These are phyloP conservation scores for Mycalesis mineus DNA, from an alignment of 2,888 invertebrate species.

Conservation along the genomic window DNA sequence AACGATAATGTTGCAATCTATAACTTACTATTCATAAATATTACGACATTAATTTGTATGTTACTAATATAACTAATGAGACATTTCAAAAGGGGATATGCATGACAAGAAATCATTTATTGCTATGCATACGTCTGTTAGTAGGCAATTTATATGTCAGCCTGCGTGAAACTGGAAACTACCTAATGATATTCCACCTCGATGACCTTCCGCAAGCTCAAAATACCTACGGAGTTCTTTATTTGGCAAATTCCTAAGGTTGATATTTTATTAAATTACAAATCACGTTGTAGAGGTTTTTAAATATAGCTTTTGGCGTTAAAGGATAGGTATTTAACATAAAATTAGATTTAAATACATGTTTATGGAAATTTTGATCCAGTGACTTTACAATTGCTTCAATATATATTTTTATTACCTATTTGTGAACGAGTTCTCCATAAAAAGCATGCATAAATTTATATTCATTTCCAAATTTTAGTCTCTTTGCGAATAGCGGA, in stretches of 20 bases:
- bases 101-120: slow-evolving; percentile 25
- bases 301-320: not conserved
- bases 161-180: slow-evolving; percentile 19
- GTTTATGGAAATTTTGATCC: not conserved
- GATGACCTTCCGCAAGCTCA: slow-evolving; percentile 30
- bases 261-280: slow-evolving; percentile 42
- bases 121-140: slow-evolving; percentile 11
- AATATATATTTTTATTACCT: not conserved
- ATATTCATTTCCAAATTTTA: no score
- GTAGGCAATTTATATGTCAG: slow-evolving; percentile 32
- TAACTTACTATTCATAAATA: not conserved
- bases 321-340: not conserved
- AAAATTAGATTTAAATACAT: not conserved
- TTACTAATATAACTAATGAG: slow-evolving; percentile 4
- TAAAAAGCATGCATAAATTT: no score
- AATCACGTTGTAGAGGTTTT: slow-evolving; percentile 28
- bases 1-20: not conserved
- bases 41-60: not conserved
- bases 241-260: slow-evolving; percentile 42
- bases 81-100: slow-evolving; percentile 19
- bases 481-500: no score
- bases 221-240: slow-evolving; percentile 36
- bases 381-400: not conserved
- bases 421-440: not conserved
- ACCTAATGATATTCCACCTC: slow-evolving; percentile 22